A percentile compares a stretch with the other conserved stretches of the same genome.
Evolutionary conservation across 2,113 vertebrate species (phyloP).

Genomic region (Rhegmatorhina hoffmannsi): DNA sequence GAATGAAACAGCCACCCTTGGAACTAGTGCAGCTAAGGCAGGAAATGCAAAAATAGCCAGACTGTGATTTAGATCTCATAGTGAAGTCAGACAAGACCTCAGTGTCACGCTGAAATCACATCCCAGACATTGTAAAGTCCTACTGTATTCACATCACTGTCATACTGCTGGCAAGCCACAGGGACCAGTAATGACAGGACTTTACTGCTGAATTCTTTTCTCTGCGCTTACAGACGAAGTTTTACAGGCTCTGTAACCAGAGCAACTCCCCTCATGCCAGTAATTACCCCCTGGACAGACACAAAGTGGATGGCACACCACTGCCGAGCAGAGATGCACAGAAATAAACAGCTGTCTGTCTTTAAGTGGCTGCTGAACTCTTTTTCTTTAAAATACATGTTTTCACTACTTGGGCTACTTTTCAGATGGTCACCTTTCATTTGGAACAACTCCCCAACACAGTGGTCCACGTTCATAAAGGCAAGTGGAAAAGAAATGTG

Average conservation of each 20-base stretch:
- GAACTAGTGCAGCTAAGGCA: neutral
- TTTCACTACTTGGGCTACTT: neutral
- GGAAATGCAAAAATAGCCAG: constrained; percentile 49
- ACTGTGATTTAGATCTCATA: neutral
- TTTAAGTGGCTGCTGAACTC: neutral
- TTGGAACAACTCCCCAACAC: neutral
- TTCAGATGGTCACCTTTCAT: neutral
- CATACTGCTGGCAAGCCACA: constrained; percentile 12
- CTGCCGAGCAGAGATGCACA: neutral
- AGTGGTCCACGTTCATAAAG: neutral
- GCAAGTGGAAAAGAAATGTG: neutral
- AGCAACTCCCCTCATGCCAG: neutral
- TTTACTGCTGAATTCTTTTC: neutral
- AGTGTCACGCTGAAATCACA: constrained; percentile 54
- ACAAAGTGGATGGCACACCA: neutral
- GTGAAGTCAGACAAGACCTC: constrained; percentile 42
- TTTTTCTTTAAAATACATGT: neutral
- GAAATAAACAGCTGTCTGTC: neutral
- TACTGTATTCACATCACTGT: constrained; percentile 34
- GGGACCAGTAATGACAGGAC: neutral
- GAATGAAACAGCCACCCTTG: constrained; percentile 2
- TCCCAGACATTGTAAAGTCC: constrained; percentile 35
- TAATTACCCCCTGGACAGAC: constrained; percentile 33
- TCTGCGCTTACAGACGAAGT: neutral
- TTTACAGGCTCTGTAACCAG: neutral